Evolutionary conservation across 37 sponge, comb jelly and placozoan species (phyloP), one percentile per base, ranked within the genome.

Genomic region (Cliona cf. orientalis): DNA sequence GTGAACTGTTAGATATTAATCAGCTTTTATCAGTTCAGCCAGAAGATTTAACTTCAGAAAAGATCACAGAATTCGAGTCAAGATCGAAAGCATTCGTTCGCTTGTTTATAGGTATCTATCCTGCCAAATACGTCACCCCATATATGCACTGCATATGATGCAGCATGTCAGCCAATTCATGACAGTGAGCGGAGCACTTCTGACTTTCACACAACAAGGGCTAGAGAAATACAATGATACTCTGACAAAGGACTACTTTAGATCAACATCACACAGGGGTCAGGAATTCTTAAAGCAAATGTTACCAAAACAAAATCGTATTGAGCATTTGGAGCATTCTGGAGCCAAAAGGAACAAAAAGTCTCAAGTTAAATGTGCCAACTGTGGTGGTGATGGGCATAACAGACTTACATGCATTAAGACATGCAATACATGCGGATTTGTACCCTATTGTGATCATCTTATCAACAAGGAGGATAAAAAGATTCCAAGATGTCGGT

Each of bases 141-240:
- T 79, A 79, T 26, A 65, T 79, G 80, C 80, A 79, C 44, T 44
- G 66, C n/a, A n/a, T 29, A 79, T 79, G 80, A 66, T 49, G 67
- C 25, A 43, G 46, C 80, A 79, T 46, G 80, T 79, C n/a, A n/a
- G 46, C 36, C 68, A 79, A 42, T 66, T 79, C 33, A 43, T 66
- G 45, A 23, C n/a, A 40, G 21, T 67, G 9, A 66, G 66, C 53
- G 80, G 80, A 25, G 31, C 66, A 25, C 45, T 65, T 12, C 29
- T 66, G 29, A 44, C 58, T 1, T 79, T 64, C 35, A 49, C 79
- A 38, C 79, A 79, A 37, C 79, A 64, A 43, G 79, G 68, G 3
- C 68, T 79, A 12, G 79, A 79, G 55, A 79, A 79, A 46, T 46
- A 26, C 26, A 79, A 62, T 60, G 78, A 76, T 21, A 11, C 34